Evolutionary conservation across 2,113 vertebrate genomes (phyloP), one percentile per base, ranked within the genome.

Genomic region (Prunella himalayana): DNA sequence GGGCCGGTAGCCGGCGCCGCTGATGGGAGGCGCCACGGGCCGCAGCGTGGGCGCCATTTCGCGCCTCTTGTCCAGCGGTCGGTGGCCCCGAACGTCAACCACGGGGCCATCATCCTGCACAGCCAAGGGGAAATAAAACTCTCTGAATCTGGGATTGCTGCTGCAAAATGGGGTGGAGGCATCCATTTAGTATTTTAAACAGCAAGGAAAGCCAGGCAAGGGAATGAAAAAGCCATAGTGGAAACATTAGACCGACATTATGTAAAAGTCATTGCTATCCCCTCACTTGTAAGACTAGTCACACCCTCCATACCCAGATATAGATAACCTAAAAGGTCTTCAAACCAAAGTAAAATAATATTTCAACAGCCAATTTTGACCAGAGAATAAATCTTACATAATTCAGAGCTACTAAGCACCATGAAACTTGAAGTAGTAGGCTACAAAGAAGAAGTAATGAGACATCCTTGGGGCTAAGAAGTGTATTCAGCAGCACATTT

Each of bases 21-120:
- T 96, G 86, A 99, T 57, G 11, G 99, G 98, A 7, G 98, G 97
- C 2, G 98, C 97, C 28, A 71, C 88, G 0, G 98, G 95, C 7
- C 95, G 97, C 11, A 88, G 69, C 2, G 87, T 97, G 7, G 95
- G 73, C 6, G 5, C 33, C 41, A 86, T 86, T 24, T 92, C 91
- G 1, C 97, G 97, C 20, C 86, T 94, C 18, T 66, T 94, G 17
- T 81, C 35, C 7, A 95, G 0, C 1, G 99, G 99, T 13, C 99
- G 98, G 83, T 99, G 98, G 28, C 99, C 97, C 7, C 99, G 98
- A 23, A 39, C 63, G 1, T 37, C 54, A 0, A 1, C 31, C 2
- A 0, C 4, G 8, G 72, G 16, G 50, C 0, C 4, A 0, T 45
- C 6, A 0, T 13, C 10, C 98, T 98, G 73, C 83, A 82, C 18